Percentiles rank a stretch among this genome's conserved stretches.
phyloP scores from a whole-genome alignment of 2,113 vertebrate species.

The Pseudorhombus dupliciocellatus region DNA sequence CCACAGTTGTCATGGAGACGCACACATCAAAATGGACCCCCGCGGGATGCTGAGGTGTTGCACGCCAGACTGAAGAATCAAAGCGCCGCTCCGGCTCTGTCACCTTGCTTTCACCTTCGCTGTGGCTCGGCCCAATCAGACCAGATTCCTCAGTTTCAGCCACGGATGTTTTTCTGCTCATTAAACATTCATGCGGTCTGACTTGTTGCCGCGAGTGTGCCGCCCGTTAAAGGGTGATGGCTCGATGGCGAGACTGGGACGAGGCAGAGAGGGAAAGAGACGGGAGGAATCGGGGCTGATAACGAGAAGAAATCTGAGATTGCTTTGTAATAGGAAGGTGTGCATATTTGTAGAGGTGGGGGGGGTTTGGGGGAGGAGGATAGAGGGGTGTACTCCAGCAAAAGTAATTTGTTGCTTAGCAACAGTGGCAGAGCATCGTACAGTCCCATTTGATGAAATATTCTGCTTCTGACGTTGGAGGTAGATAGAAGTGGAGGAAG shows the following conservation, averaged over 20 bases:
- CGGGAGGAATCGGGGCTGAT: background rate
- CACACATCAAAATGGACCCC: conserved; percentile 46
- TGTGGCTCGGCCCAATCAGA: background rate
- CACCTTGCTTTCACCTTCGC: conserved; percentile 68
- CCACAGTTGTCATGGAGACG: conserved; percentile 69
- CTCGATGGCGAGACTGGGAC: conserved; percentile 5
- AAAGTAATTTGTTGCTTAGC: conserved; percentile 80
- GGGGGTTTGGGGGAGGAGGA: conserved; percentile 5
- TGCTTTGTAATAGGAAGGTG: conserved; percentile 34
- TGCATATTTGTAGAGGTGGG: background rate
- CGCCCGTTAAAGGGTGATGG: background rate
- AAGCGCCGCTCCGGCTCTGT: background rate
- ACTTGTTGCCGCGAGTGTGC: conserved; percentile 58
- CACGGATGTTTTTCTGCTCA: background rate
- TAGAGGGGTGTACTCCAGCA: conserved; percentile 37
- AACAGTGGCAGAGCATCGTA: conserved; percentile 67
- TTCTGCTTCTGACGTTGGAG: conserved; percentile 12
- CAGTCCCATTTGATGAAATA: conserved; percentile 49
- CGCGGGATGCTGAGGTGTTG: conserved; percentile 18
- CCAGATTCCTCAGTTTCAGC: background rate
- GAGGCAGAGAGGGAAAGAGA: background rate
- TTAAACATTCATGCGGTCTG: background rate
- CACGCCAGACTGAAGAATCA: conserved; percentile 17
- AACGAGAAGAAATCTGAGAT: conserved; percentile 3
- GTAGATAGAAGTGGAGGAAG: background rate